Percentiles rank a stretch among this genome's conserved stretches.
These are phyloP conservation scores for Arvicanthis niloticus DNA, from an alignment of 2,113 vertebrate species.

Conservation along the genomic window DNA sequence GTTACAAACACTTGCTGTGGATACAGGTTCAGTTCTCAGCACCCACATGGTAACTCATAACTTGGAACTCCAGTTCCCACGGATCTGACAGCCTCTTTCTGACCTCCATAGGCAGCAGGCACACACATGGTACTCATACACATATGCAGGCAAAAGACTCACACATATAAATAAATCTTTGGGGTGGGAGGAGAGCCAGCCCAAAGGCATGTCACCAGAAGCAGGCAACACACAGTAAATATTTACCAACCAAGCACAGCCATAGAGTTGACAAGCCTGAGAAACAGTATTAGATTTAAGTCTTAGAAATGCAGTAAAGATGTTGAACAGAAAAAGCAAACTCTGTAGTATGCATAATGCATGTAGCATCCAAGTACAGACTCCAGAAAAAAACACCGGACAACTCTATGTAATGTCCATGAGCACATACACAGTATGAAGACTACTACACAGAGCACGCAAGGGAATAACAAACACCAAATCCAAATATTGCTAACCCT, in stretches of 20 bases:
- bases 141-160: not conserved
- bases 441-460: not conserved
- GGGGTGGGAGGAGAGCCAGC: fast-evolving
- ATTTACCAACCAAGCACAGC: fast-evolving
- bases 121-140: not conserved
- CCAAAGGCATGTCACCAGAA: fast-evolving
- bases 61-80: not conserved
- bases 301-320: fast-evolving
- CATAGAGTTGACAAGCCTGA: not conserved
- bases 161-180: not conserved
- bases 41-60: not conserved
- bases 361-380: not conserved
- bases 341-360: fast-evolving
- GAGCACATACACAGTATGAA: fast-evolving
- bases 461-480: not conserved
- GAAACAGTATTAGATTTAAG: fast-evolving
- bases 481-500: no score
- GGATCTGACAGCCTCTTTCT: not conserved
- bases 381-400: not conserved
- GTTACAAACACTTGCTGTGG: not conserved
- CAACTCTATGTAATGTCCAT: not conserved
- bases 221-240: fast-evolving
- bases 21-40: not conserved
- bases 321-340: no score
- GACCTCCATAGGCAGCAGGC: not conserved